Base-by-base conservation (phyloP, 2,888 invertebrate species). In the Linyphia triangularis region DNA sequence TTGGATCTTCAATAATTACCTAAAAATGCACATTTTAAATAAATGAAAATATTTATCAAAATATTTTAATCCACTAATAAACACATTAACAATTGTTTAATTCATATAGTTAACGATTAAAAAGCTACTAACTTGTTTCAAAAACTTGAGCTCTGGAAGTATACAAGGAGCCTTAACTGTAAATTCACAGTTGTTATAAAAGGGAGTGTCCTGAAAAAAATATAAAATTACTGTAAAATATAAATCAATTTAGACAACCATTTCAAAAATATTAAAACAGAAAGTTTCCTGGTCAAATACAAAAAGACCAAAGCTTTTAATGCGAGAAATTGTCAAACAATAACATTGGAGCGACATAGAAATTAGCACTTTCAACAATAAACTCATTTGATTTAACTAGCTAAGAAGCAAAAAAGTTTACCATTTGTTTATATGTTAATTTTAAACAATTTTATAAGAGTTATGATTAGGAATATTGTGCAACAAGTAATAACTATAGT, bases 51-150 rank as follows among this genome's bases (percentile, higher is more conserved):
- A 33, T 4, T 24, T 24, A n/a, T 24, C 1, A 40, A 43, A 24
- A 30, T 6, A 67, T 3, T 26, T 7, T 28, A 16, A 9, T 24
- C 7, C 3, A 9, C 26, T n/a, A 69, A 37, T 19, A 24, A 40
- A 61, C 40, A 51, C 89, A n/a, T n/a, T n/a, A n/a, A n/a, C n/a
- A n/a, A n/a, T n/a, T n/a, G n/a, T n/a, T n/a, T n/a, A n/a, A n/a
- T n/a, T n/a, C n/a, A n/a, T n/a, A n/a, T n/a, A n/a, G n/a, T n/a
- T n/a, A n/a, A n/a, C n/a, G n/a, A n/a, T n/a, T n/a, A n/a, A n/a
- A n/a, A n/a, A n/a, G n/a, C n/a, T n/a, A n/a, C n/a, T n/a, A n/a
- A 98, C 96, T 92, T 96, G 95, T 89, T 95, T 94, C 61, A 98
- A 93, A 0, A 95, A 94, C 91, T 95, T 94, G 82, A 98, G 93